phyloP scores from a whole-genome alignment of 2,113 vertebrate species.

The Cyprinus carpio region DNA sequence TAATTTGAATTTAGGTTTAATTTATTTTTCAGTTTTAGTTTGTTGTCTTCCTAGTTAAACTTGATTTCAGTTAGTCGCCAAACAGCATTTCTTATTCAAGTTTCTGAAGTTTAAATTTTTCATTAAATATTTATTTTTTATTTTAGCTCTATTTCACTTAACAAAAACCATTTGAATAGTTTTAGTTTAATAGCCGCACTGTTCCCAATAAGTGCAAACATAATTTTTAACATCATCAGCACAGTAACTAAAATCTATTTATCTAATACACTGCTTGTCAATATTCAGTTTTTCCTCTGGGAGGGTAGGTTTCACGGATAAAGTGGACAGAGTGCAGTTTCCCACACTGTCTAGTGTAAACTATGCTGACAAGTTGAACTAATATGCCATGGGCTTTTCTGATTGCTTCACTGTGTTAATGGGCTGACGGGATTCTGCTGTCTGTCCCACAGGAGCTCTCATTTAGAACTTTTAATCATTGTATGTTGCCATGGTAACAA shows the following conservation, averaged over 20 bases:
- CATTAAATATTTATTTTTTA: no score
- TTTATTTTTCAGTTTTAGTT: no score
- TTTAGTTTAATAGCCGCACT: background rate
- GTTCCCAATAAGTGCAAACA: background rate
- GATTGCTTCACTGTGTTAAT: slow-evolving; percentile 20
- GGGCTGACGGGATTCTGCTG: slow-evolving; percentile 3
- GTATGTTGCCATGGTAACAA: slow-evolving; percentile 45
- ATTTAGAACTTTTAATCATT: slow-evolving; percentile 44
- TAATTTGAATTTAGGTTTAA: no score
- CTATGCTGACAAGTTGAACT: background rate
- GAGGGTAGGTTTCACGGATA: background rate
- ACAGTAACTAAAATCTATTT: background rate
- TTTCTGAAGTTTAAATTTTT: no score
- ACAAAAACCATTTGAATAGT: background rate
- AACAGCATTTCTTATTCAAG: no score
- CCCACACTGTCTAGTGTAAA: background rate
- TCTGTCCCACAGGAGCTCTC: slow-evolving; percentile 20
- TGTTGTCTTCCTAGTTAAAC: no score
- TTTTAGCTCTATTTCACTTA: background rate
- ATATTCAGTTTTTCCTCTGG: background rate
- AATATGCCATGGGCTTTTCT: slow-evolving; percentile 3
- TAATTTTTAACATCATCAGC: background rate
- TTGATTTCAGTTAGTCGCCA: no score
- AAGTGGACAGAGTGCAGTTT: background rate
- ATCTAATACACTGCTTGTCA: background rate